Base-by-base conservation (phyloP, 2,888 invertebrate species). In the Lordiphosa fenestrarum region DNA sequence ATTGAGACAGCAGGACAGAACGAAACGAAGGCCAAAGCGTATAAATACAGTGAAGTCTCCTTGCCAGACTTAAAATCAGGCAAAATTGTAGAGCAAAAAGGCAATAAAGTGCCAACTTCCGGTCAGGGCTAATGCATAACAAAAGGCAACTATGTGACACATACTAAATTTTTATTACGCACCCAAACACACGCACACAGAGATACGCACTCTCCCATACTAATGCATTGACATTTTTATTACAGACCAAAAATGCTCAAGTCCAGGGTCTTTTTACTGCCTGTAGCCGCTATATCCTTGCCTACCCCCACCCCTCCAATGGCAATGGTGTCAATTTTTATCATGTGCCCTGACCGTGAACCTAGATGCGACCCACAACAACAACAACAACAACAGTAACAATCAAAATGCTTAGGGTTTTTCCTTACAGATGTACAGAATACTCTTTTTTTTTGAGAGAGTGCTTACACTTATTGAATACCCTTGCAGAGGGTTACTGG, bases 141-240 rank as follows among this genome's bases (percentile, higher is more conserved):
- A 25, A 39, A 13, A 51, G 19, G 48, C 55, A 53, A 47, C 76
- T 81, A 76, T 76, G 81, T 83, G 78, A 71, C 81, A 78, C 84
- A 83, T 73, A 78, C 60, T 83, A 83, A 73, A 80, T 71, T 84
- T 78, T 81, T 83, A 78, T 76, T 76, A 80, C 62, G 51, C 65
- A 39, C 57, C 23, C 67, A 52, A 48, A 57, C 42, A 44, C 53
- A 35, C 37, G 39, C 49, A 53, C 44, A 50, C 42, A 50, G 30
- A 51, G 15, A 44, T 5, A 56, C 46, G 49, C 61, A 58, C 47
- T 66, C 49, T 46, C 46, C 39, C 42, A 37, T 68, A 66, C 83
- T 83, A 72, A 77, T 80, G 77, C 77, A 83, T 73, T 76, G 77
- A 75, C 84, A 82, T 75, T 82, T 77, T 82, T 77, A 77, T 77